Percentiles rank a stretch among this genome's conserved stretches.
Evolutionary conservation across 2,888 invertebrate species (phyloP).

Genomic region (Xestia rhomboidea): DNA sequence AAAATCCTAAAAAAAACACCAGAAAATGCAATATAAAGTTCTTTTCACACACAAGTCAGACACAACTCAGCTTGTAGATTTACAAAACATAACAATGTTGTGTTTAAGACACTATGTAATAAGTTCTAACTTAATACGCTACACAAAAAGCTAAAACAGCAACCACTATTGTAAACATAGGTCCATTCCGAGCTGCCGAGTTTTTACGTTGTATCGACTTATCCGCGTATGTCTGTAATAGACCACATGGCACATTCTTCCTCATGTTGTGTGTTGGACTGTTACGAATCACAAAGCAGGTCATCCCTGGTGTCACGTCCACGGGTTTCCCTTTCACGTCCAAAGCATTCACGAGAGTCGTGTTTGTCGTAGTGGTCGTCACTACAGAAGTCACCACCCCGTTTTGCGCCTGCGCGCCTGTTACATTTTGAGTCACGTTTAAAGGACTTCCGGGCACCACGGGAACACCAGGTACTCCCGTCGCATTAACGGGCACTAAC

Average conservation of each 20-base stretch:
- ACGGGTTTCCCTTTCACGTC: slow-evolving; percentile 85
- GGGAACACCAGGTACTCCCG: slow-evolving; percentile 47
- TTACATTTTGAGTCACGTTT: slow-evolving; percentile 61
- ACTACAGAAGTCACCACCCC: slow-evolving; percentile 72
- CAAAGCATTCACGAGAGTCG: slow-evolving; percentile 83
- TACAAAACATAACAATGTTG: slow-evolving; percentile 5
- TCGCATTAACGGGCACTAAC: slow-evolving; percentile 75
- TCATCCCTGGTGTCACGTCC: slow-evolving; percentile 84
- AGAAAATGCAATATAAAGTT: slow-evolving; percentile 52
- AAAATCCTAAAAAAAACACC: slow-evolving; percentile 5
- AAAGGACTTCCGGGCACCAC: slow-evolving; percentile 19
- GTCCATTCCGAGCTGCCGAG: slow-evolving; percentile 77
- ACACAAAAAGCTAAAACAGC: slow-evolving; percentile 72
- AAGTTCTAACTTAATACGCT: slow-evolving; percentile 57
- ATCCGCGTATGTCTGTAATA: slow-evolving; percentile 84
- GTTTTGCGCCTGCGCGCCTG: slow-evolving; percentile 60
- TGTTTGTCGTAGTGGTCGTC: slow-evolving; percentile 80
- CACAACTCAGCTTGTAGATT: slow-evolving; percentile 10
- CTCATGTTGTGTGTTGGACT: slow-evolving; percentile 77
- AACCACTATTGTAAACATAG: slow-evolving; percentile 76
- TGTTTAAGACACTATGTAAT: slow-evolving; percentile 17
- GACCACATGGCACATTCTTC: slow-evolving; percentile 81
- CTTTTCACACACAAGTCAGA: slow-evolving; percentile 26
- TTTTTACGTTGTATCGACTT: slow-evolving; percentile 79
- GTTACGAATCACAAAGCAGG: slow-evolving; percentile 82